Conservation (phyloP, 1,140 invertebrate genomes). For the Hypsibius dujardini region DNA sequence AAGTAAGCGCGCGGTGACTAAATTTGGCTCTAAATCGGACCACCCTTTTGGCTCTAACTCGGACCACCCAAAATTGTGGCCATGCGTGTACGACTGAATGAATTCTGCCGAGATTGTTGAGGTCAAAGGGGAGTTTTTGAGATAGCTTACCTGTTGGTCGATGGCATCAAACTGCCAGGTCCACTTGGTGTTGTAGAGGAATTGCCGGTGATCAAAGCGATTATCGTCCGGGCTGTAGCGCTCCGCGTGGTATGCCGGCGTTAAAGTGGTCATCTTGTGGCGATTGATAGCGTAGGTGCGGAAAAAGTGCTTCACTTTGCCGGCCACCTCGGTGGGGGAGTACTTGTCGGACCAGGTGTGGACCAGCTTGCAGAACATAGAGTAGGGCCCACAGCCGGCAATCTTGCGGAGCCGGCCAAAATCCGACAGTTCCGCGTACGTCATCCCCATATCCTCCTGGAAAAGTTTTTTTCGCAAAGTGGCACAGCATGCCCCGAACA, state of each 20-base stretch:
- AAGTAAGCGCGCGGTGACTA: too few relatives aligned
- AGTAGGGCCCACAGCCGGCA: conserved; percentile 76
- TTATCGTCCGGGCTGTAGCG: conserved; percentile 94
- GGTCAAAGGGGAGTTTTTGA: too few relatives aligned
- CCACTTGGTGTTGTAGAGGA: conserved; percentile 83
- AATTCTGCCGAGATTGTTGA: too few relatives aligned
- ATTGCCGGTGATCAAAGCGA: conserved; percentile 86
- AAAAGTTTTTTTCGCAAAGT: too few relatives aligned
- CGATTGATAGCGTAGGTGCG: conserved; percentile 85
- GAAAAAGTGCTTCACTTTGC: conserved; percentile 96
- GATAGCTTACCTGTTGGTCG: conserved; percentile 43
- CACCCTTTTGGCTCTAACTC: too few relatives aligned
- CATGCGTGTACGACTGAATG: too few relatives aligned
- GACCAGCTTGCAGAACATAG: conserved; percentile 81
- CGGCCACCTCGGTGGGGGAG: conserved; percentile 61
- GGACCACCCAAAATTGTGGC: too few relatives aligned
- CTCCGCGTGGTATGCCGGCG: conserved; percentile 84
- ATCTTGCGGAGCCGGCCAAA: conserved; percentile 69
- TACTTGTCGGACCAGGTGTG: conserved; percentile 56
- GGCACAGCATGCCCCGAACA: too few relatives aligned
- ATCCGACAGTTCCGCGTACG: conserved; percentile 72
- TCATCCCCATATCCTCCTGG: conserved; percentile 60
- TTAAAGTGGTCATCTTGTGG: conserved; percentile 95
- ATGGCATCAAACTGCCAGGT: conserved; percentile 87
- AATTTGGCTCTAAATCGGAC: too few relatives aligned